Conservation (phyloP, 2,888 invertebrate genomes). For the Phengaris arion region DNA sequence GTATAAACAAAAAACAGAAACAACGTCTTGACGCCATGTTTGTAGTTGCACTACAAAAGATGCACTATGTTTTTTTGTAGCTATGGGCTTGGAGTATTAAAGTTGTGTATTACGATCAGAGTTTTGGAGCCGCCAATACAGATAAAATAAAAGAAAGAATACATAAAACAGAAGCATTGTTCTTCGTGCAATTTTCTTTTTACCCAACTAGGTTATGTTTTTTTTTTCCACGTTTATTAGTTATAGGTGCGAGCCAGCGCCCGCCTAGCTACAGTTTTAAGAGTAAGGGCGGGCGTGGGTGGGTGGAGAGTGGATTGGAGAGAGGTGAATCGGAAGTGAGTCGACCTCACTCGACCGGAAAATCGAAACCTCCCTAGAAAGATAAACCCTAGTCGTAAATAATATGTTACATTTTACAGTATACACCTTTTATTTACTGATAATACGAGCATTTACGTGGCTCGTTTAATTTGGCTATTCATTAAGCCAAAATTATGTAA, state of each 20-base stretch:
- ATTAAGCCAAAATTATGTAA: neutral
- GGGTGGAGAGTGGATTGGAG: neutral
- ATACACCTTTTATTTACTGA: neutral
- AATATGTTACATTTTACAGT: neutral
- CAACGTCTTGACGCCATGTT: no score
- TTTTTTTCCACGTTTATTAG: neutral
- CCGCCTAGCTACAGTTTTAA: neutral
- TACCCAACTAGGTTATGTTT: no score
- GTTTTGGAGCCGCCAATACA: no score
- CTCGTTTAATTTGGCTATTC: no score
- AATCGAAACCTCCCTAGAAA: slow-evolving; percentile 2
- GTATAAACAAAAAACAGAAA: no score
- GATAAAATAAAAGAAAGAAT: no score
- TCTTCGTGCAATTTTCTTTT: no score
- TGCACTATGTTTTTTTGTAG: no score
- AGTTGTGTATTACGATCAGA: no score
- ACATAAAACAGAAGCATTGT: no score
- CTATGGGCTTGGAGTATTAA: no score
- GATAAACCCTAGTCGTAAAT: slow-evolving; percentile 12
- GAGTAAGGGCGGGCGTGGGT: slow-evolving; percentile 4
- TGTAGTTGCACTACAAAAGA: no score
- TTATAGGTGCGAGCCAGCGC: neutral
- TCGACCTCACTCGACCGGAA: slow-evolving; percentile 15
- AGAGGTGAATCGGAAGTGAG: slow-evolving; percentile 15
- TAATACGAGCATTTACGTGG: neutral